Percentiles rank a stretch among this genome's conserved stretches.
phyloP scores from a whole-genome alignment of 2,888 invertebrate genomes.

The Caenorhabditis parvicauda region DNA sequence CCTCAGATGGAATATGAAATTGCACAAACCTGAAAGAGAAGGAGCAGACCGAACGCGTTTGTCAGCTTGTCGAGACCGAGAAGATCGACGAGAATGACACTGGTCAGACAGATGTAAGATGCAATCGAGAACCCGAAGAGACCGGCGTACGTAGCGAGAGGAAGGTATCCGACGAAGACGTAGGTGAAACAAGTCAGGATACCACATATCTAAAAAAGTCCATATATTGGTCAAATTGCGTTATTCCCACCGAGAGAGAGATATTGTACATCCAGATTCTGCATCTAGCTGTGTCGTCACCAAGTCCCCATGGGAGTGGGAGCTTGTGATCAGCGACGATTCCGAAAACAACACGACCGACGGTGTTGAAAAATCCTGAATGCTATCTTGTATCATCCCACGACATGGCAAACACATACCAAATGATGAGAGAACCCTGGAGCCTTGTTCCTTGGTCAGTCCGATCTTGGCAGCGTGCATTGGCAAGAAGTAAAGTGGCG shows the following conservation, averaged over 20 bases:
- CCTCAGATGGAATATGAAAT: too few species aligned
- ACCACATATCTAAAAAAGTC: slow-evolving; percentile 73
- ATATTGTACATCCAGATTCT: slow-evolving; percentile 84
- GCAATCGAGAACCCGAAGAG: slow-evolving; percentile 66
- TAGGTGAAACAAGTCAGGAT: slow-evolving; percentile 81
- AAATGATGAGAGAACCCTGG: slow-evolving; percentile 45
- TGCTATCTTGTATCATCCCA: slow-evolving; percentile 60
- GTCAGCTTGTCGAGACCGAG: slow-evolving; percentile 91
- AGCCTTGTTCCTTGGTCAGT: slow-evolving; percentile 32
- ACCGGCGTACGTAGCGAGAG: slow-evolving; percentile 76
- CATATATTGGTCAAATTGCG: neutral
- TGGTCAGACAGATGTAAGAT: slow-evolving; percentile 87
- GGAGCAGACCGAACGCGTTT: slow-evolving; percentile 92
- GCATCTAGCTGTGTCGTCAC: slow-evolving; percentile 78
- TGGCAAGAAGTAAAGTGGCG: slow-evolving; percentile 79
- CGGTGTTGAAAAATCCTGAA: slow-evolving; percentile 78
- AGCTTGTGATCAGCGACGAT: slow-evolving; percentile 66
- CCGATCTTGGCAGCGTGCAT: slow-evolving; percentile 41
- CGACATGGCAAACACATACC: slow-evolving; percentile 24
- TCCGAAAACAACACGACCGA: slow-evolving; percentile 84
- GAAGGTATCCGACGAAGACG: slow-evolving; percentile 74
- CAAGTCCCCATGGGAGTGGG: slow-evolving; percentile 68
- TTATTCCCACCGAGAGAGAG: slow-evolving; percentile 73
- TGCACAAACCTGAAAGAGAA: slow-evolving; percentile 83
- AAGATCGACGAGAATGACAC: slow-evolving; percentile 93